Conservation (phyloP, 2,888 invertebrate genomes). For the Sisyra terminalis region DNA sequence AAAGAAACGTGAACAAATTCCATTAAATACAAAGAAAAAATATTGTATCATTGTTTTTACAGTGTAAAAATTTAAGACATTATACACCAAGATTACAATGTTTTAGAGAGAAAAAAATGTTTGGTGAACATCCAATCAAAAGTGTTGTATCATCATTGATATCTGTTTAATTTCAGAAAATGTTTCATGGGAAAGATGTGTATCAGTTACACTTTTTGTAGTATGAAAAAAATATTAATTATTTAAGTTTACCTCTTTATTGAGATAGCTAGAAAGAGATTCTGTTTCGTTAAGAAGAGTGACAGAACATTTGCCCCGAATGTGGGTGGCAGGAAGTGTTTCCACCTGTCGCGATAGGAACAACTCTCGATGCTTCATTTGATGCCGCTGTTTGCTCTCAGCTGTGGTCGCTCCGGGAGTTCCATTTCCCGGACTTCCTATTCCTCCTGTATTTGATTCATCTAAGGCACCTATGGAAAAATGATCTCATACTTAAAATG, state of each 20-base stretch:
- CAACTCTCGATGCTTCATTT: conserved; percentile 93
- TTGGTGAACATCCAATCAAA: conserved; percentile 15
- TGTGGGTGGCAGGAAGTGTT: conserved; percentile 96
- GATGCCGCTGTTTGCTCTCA: conserved; percentile 77
- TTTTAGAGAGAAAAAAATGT: conserved; percentile 14
- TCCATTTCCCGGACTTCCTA: conserved; percentile 5
- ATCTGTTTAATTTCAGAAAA: background rate
- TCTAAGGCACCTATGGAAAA: conserved; percentile 12
- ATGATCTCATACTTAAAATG: background rate
- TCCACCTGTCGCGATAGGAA: conserved; percentile 96
- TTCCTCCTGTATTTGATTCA: conserved; percentile 10
- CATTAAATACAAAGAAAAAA: too few species aligned
- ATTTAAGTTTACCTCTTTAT: conserved; percentile 67
- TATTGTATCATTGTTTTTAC: conserved; percentile 22
- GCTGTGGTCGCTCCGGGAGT: conserved; percentile 33
- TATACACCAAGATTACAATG: conserved; percentile 27
- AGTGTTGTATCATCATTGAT: conserved; percentile 20
- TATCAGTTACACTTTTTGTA: too few species aligned
- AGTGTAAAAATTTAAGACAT: conserved; percentile 21
- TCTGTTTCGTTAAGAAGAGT: conserved; percentile 98
- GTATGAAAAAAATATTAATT: background rate
- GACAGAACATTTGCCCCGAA: conserved; percentile 97
- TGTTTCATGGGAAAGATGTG: background rate
- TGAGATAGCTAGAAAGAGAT: conserved; percentile 87
- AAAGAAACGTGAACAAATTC: too few species aligned